Evolutionary conservation across 2,888 invertebrate species (phyloP).

Genomic region (Oasisia sp.): DNA sequence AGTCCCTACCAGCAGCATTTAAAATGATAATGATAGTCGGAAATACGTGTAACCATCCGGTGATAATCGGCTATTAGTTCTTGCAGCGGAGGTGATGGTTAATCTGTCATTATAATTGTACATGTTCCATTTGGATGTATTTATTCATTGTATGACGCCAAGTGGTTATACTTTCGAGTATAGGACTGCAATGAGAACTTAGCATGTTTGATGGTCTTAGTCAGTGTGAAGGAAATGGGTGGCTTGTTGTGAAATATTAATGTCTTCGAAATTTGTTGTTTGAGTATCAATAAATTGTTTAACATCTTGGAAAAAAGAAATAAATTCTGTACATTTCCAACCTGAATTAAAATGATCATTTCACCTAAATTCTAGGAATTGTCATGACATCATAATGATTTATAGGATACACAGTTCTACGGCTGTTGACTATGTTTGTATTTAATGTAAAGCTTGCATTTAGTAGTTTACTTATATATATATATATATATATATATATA

Average conservation of each 20-base stretch:
- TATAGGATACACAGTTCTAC: background rate
- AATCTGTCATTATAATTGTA: background rate
- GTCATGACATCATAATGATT: background rate
- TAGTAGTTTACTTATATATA: background rate
- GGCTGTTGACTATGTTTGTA: background rate
- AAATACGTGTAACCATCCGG: background rate
- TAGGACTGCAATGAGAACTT: background rate
- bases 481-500: background rate
- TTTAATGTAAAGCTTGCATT: background rate
- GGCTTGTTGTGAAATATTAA: background rate
- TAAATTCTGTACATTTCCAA: background rate
- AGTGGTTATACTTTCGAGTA: background rate
- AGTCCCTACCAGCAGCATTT: background rate
- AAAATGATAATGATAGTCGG: background rate
- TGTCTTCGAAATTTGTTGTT: background rate
- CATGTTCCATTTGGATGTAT: background rate
- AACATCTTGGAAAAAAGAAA: background rate
- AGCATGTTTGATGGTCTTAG: background rate
- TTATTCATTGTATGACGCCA: background rate
- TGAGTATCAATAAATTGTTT: background rate
- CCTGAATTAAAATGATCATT: background rate
- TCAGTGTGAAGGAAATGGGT: background rate
- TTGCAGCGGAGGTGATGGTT: background rate
- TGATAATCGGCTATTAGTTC: constrained; percentile 4
- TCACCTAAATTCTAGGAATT: background rate